Evolutionary conservation across 2,888 invertebrate species (phyloP).

Genomic region (Drosophila parthenogenetica): DNA sequence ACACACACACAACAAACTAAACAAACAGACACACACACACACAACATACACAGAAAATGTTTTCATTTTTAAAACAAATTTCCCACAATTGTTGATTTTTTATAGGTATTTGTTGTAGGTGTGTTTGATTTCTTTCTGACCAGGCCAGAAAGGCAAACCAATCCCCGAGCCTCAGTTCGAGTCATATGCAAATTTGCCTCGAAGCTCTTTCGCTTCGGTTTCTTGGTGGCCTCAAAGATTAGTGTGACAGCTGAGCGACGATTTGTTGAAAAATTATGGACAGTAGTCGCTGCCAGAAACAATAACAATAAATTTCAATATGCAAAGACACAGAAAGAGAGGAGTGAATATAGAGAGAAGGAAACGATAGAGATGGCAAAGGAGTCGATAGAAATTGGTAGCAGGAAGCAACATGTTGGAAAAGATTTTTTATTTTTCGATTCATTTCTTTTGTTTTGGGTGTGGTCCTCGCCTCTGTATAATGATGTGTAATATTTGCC

Average conservation of each 20-base stretch:
- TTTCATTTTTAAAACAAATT: constrained; percentile 57
- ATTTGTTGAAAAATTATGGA: constrained; percentile 81
- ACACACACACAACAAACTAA: constrained; percentile 13
- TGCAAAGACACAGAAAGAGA: constrained; percentile 25
- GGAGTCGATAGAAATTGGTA: constrained; percentile 34
- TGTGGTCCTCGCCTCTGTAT: constrained; percentile 42
- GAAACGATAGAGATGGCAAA: background rate
- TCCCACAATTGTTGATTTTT: constrained; percentile 67
- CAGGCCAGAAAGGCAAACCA: constrained; percentile 47
- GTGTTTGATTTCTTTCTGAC: constrained; percentile 70
- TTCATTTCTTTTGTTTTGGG: constrained; percentile 11
- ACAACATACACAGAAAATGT: constrained; percentile 38
- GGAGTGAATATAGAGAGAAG: background rate
- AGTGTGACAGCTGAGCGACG: constrained; percentile 81
- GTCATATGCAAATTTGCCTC: constrained; percentile 69
- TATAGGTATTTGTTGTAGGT: constrained; percentile 42
- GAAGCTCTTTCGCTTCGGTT: constrained; percentile 9
- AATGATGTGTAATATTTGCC: constrained; percentile 72
- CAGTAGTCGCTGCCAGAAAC: constrained; percentile 75
- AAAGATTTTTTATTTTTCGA: background rate
- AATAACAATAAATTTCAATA: constrained; percentile 77
- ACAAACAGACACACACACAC: background rate
- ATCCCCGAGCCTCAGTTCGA: constrained; percentile 32
- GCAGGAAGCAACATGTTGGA: constrained; percentile 53
- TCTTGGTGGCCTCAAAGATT: constrained; percentile 61